Base-by-base conservation (phyloP, 2,888 invertebrate genomes). In the Oeneis ivallda region DNA sequence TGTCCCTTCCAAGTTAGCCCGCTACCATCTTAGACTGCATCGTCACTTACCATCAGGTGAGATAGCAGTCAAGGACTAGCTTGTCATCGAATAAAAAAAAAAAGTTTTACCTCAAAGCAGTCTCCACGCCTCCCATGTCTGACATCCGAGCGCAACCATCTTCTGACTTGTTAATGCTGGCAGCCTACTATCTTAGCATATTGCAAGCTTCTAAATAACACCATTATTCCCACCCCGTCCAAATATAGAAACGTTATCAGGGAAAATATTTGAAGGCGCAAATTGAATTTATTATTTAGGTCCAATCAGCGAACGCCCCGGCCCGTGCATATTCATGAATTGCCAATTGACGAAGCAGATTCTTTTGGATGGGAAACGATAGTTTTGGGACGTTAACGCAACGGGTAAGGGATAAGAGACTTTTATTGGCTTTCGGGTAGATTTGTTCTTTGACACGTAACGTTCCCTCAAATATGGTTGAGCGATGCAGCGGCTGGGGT, bases 181-280 rank as follows among this genome's bases (percentile, higher is more conserved):
- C 85, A 84, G 87, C 86, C 87, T 89, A 86, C 90, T 89, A 87
- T 91, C 92, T 92, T 90, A 92, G 90, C 92, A 91, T 91, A 92
- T 90, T 92, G 91, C 90, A 87, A 87, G 82, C 79, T 84, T 85
- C 86, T 89, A 90, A 91, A 92, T 89, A 92, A 87, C 87, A 67
- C 86, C 89, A 89, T 92, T 90, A 92, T 85, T 83, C 78, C 82
- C 83, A 82, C 80, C 81, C 82, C 84, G 77, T 79, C 86, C 88
- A 85, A 86, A 86, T 84, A 86, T 82, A 86, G 84, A 83, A 85
- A 84, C 82, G 84, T 83, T 85, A 85, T 85, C 84, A 79, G 74
- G 77, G 79, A 80, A 89, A 89, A 89, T 89, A 89, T 90, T 87
- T 87, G 89, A 91, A 89, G 85, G 78, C 79, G 84, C 84, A 88